phyloP scores from a whole-genome alignment of 2,888 invertebrate species.

The Drosophila siamana region DNA sequence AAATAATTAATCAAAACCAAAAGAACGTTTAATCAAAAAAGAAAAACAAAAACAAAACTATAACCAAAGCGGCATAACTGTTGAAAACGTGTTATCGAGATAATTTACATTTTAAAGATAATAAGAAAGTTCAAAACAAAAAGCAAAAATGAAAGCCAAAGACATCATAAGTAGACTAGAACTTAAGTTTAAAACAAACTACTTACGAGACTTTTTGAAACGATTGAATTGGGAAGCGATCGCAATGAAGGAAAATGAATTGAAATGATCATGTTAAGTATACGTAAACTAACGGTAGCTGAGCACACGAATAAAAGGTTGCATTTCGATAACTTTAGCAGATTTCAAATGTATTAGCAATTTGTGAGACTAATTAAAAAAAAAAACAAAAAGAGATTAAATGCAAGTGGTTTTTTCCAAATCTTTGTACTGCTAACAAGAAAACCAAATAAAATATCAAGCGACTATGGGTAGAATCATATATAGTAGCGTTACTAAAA shows the following conservation, averaged over 20 bases:
- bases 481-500: conserved; percentile 48
- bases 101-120: conserved; percentile 57
- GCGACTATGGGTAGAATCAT: conserved; percentile 33
- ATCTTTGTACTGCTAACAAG: conserved; percentile 66
- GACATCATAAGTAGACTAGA: conserved; percentile 70
- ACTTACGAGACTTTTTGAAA: conserved; percentile 73
- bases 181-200: conserved; percentile 56
- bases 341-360: conserved; percentile 69
- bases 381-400: conserved; percentile 20
- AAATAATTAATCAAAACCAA: conserved; percentile 64
- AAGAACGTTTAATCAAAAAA: conserved; percentile 76
- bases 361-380: conserved; percentile 72
- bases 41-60: conserved; percentile 27
- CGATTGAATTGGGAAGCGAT: conserved; percentile 58
- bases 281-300: conserved; percentile 76
- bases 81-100: conserved; percentile 75
- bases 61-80: conserved; percentile 67
- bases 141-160: conserved; percentile 69
- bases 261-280: conserved; percentile 51
- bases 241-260: background rate
- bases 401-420: conserved; percentile 58
- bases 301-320: conserved; percentile 65
- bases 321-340: conserved; percentile 70
- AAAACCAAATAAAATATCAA: conserved; percentile 18
- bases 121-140: conserved; percentile 69